Conservation (phyloP, 1,140 invertebrate genomes). For the Mamestra configurata region DNA sequence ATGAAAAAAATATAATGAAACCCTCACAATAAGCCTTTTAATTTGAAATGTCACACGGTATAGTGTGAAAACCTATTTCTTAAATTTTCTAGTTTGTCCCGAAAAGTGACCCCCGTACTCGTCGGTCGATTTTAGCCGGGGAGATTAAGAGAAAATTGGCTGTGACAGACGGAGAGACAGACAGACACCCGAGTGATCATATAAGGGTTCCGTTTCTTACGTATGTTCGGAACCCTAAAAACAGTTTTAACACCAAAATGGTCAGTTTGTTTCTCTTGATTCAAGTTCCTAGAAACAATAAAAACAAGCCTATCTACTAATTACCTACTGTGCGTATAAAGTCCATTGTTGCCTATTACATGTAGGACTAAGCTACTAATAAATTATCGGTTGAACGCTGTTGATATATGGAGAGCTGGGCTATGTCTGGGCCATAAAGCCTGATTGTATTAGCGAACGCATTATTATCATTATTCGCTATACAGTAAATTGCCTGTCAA, state of each 20-base stretch:
- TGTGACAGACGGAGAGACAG: too few species aligned
- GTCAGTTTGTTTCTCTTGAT: not conserved
- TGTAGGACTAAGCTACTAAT: slow-evolving; percentile 16
- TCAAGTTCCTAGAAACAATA: not conserved
- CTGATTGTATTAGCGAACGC: slow-evolving; percentile 27
- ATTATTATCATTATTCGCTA: slow-evolving; percentile 23
- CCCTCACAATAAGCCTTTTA: too few species aligned
- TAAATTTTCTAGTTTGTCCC: too few species aligned
- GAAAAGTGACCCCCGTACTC: too few species aligned
- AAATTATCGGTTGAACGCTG: slow-evolving; percentile 11
- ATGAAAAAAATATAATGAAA: too few species aligned
- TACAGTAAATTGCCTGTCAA: slow-evolving; percentile 40
- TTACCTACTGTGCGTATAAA: not conserved
- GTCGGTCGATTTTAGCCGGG: too few species aligned
- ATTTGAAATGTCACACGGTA: too few species aligned
- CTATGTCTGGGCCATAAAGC: slow-evolving; percentile 16
- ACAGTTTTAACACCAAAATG: not conserved
- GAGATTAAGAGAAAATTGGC: too few species aligned
- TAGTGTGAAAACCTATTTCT: too few species aligned
- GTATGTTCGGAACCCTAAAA: too few species aligned
- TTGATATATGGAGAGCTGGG: slow-evolving; percentile 1
- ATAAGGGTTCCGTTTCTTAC: too few species aligned
- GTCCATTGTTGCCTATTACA: not conserved
- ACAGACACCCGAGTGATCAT: too few species aligned
- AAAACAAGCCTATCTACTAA: not conserved